Percentiles rank a stretch among this genome's conserved stretches.
phyloP scores from a whole-genome alignment of 2,113 vertebrate species.

The Gopherus flavomarginatus region DNA sequence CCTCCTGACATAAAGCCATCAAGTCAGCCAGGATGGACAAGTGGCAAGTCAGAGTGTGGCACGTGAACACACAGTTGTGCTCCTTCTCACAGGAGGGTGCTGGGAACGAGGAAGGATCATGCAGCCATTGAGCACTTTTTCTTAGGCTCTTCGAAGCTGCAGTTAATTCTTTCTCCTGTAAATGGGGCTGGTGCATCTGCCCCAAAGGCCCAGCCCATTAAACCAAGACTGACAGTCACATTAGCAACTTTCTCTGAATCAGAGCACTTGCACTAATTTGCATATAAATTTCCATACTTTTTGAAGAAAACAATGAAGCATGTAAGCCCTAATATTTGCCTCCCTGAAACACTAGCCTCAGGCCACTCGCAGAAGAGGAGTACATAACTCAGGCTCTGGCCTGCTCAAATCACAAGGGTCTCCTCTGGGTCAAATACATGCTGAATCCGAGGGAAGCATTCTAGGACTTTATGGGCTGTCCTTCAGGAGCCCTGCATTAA shows the following conservation, averaged over 20 bases:
- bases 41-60: neutral
- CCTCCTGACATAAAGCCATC: neutral
- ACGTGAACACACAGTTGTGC: neutral
- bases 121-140: neutral
- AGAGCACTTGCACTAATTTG: neutral
- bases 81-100: neutral
- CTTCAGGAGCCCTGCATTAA: constrained; percentile 35
- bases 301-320: neutral
- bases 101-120: neutral
- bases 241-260: neutral
- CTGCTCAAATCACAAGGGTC: constrained; percentile 53
- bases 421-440: constrained; percentile 14
- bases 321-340: constrained; percentile 47
- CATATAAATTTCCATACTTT: constrained; percentile 24
- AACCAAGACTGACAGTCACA: neutral
- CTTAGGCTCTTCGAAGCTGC: neutral
- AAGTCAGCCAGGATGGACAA: neutral
- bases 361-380: constrained; percentile 41
- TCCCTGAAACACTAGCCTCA: constrained; percentile 50
- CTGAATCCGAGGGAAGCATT: neutral
- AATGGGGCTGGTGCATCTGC: neutral
- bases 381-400: constrained; percentile 50
- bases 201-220: neutral
- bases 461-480: constrained; percentile 7
- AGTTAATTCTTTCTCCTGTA: neutral